phyloP scores from a whole-genome alignment of 2,888 invertebrate species.

The Julus scandinavius region DNA sequence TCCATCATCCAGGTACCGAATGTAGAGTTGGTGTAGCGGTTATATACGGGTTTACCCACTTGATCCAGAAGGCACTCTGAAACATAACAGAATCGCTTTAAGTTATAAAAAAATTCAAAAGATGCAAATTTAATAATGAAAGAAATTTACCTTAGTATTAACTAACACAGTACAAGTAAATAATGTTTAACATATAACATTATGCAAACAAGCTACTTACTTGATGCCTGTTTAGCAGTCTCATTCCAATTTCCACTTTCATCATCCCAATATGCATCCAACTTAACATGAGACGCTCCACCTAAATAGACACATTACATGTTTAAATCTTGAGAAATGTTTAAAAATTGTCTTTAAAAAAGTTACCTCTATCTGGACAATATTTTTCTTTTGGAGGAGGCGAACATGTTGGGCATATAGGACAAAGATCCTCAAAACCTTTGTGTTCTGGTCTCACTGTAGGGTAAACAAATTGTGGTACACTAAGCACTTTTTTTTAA shows the following conservation, averaged over 20 bases:
- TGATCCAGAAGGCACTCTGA: constrained; percentile 88
- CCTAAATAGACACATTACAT: background rate
- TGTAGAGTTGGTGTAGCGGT: constrained; percentile 75
- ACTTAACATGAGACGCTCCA: background rate
- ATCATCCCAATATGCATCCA: background rate
- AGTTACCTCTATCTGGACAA: constrained; percentile 47
- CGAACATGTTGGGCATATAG: constrained; percentile 44
- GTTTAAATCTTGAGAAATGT: background rate
- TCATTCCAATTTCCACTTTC: background rate
- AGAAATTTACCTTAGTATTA: too few species aligned
- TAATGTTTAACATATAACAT: too few species aligned
- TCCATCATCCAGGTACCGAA: constrained; percentile 91
- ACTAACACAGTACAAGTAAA: too few species aligned
- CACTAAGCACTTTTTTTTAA: background rate
- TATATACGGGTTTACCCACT: constrained; percentile 93
- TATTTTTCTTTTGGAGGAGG: constrained; percentile 47
- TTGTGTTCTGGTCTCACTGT: constrained; percentile 28
- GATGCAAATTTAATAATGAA: too few species aligned
- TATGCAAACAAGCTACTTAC: background rate
- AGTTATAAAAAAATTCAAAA: too few species aligned
- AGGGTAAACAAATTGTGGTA: background rate
- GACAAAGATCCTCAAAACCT: constrained; percentile 47
- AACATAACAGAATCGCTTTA: background rate
- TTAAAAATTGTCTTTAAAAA: background rate
- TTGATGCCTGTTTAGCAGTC: background rate